These are phyloP conservation scores for Propithecus perrieri DNA, from an alignment of 2,797 vertebrate genomes.

Conservation along the genomic window DNA sequence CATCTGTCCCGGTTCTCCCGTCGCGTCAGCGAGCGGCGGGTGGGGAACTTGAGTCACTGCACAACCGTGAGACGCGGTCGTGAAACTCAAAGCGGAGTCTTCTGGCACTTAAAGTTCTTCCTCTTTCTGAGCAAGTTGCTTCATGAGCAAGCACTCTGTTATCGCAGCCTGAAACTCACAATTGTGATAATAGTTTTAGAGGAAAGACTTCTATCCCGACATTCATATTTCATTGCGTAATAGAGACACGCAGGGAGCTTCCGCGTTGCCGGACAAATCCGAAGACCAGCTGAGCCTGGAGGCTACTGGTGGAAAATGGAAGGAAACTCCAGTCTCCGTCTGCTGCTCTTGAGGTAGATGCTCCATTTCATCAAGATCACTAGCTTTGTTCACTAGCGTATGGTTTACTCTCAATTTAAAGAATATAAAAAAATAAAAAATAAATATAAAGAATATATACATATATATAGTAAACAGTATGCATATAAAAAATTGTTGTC, in stretches of 20 bases:
- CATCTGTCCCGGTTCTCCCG: background rate
- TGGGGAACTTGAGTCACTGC: too few relatives aligned
- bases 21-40: background rate
- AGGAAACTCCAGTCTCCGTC: background rate
- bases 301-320: background rate
- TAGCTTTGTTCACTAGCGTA: background rate
- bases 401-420: background rate
- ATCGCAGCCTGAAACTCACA: background rate
- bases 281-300: background rate
- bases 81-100: background rate
- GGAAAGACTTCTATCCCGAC: background rate
- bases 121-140: background rate
- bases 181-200: background rate
- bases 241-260: background rate
- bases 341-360: too few relatives aligned
- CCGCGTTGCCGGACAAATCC: background rate
- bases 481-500: background rate
- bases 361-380: background rate
- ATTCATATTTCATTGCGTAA: background rate
- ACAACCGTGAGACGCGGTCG: background rate
- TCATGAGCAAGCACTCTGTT: background rate
- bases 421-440: background rate
- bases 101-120: background rate
- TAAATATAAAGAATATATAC: background rate
- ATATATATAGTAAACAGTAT: too few relatives aligned